Conservation (phyloP, 2,888 invertebrate genomes). For the Sylvicola cinctus region DNA sequence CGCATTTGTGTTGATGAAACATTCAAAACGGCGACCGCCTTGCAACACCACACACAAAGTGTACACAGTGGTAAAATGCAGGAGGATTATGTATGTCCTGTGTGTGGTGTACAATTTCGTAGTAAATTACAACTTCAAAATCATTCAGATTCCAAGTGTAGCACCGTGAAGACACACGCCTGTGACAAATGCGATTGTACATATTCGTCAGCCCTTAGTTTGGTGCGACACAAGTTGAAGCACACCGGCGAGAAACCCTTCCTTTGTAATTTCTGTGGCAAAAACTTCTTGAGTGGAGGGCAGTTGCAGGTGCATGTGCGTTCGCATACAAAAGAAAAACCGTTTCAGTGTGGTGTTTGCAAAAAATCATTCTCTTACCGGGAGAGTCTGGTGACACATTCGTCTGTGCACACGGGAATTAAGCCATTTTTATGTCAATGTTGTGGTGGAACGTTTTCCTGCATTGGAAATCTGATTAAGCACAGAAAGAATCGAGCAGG, state of each 20-base stretch:
- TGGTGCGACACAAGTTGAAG: slow-evolving; percentile 16
- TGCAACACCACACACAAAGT: slow-evolving; percentile 20
- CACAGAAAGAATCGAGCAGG: slow-evolving; percentile 26
- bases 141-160: slow-evolving; percentile 23
- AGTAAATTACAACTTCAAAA: slow-evolving; percentile 19
- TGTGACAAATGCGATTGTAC: slow-evolving; percentile 19
- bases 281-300: slow-evolving; percentile 16
- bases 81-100: slow-evolving; percentile 22
- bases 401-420: slow-evolving; percentile 25
- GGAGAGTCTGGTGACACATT: slow-evolving; percentile 27
- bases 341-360: slow-evolving; percentile 23
- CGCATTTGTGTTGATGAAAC: slow-evolving; percentile 18
- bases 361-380: slow-evolving; percentile 26
- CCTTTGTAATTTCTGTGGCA: slow-evolving; percentile 19
- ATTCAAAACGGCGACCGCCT: slow-evolving; percentile 19
- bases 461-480: slow-evolving; percentile 27
- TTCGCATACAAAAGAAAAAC: slow-evolving; percentile 16
- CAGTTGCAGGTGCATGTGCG: slow-evolving; percentile 18
- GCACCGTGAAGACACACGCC: slow-evolving; percentile 21
- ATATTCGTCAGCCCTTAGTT: slow-evolving; percentile 16
- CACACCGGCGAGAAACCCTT: slow-evolving; percentile 17
- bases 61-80: slow-evolving; percentile 21
- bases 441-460: slow-evolving; percentile 28
- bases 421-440: slow-evolving; percentile 25
- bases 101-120: slow-evolving; percentile 26